Evolutionary conservation across 2,888 invertebrate genomes (phyloP).

Genomic region (Lasioglossum villosulum): DNA sequence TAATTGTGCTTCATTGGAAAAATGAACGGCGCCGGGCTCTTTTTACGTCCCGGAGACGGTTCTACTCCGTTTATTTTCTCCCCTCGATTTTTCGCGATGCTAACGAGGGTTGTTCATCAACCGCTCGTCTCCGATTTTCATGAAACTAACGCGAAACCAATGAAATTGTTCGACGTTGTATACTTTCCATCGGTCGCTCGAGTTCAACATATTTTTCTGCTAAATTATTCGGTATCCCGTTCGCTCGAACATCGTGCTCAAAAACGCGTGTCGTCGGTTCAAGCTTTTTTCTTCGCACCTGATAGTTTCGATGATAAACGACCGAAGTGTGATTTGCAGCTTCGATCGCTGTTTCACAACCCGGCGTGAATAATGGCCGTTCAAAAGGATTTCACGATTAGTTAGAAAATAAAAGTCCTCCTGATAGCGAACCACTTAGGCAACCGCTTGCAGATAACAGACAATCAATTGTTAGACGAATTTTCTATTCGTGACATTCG

Average conservation of each 20-base stretch:
- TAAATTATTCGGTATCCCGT: neutral
- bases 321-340: neutral
- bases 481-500: too few relatives aligned
- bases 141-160: neutral
- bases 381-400: neutral
- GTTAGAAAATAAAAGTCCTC: neutral
- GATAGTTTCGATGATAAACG: neutral
- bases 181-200: neutral
- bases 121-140: neutral
- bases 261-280: neutral
- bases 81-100: neutral
- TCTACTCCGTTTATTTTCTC: neutral
- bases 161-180: neutral
- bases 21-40: neutral
- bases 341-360: neutral
- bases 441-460: too few relatives aligned
- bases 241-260: neutral
- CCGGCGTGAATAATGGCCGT: neutral
- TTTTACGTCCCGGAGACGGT: neutral
- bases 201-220: neutral
- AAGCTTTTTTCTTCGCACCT: neutral
- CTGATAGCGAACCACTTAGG: neutral
- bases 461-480: too few relatives aligned
- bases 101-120: neutral
- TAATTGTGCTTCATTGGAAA: neutral